phyloP scores from a whole-genome alignment of 2,797 vertebrate genomes.

The Ibycter americanus region DNA sequence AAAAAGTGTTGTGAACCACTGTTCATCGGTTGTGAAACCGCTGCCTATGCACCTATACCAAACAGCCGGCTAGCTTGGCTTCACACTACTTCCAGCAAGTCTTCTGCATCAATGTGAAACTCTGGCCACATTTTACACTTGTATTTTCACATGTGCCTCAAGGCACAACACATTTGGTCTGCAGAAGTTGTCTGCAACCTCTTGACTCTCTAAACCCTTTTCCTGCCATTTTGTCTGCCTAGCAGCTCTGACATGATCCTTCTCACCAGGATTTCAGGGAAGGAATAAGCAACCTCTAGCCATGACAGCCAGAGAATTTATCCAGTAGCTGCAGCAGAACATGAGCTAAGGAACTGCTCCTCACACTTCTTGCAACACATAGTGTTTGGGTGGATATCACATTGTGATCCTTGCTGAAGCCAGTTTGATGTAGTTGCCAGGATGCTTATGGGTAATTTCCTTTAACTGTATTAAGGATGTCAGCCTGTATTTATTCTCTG shows the following conservation, averaged over 20 bases:
- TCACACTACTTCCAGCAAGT: not conserved
- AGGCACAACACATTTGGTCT: not conserved
- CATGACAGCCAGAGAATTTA: not conserved
- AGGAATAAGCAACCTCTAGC: not conserved
- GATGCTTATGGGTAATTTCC: not conserved
- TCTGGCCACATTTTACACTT: not conserved
- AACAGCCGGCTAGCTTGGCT: not conserved
- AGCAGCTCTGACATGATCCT: not conserved
- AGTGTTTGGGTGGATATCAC: not conserved
- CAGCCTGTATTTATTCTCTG: not conserved
- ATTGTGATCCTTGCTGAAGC: not conserved
- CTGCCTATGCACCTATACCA: not conserved
- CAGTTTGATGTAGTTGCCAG: not conserved
- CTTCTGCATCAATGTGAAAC: not conserved
- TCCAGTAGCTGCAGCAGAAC: not conserved
- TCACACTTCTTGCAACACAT: accelerated
- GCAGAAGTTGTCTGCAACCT: not conserved
- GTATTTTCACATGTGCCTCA: not conserved
- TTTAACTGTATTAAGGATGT: not conserved
- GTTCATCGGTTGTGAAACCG: not conserved
- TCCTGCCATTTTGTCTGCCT: not conserved
- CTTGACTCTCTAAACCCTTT: not conserved
- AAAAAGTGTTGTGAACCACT: not conserved
- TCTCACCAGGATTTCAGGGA: not conserved
- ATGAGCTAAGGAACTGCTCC: not conserved